phyloP scores from a whole-genome alignment of 2,797 vertebrate species.

The Tadarida brasiliensis region DNA sequence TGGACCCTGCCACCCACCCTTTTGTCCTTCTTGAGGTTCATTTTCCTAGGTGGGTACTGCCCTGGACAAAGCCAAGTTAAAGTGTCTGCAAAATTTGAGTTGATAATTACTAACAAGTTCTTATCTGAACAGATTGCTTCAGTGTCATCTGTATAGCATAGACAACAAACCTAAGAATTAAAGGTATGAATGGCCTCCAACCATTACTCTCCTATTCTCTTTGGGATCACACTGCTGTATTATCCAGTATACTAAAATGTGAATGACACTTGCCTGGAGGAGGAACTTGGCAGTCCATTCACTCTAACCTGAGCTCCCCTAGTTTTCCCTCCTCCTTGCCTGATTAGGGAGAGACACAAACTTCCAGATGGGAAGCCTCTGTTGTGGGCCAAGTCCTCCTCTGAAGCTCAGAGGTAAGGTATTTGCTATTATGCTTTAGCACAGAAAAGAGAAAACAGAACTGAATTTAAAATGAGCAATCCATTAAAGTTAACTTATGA shows the following conservation, averaged over 20 bases:
- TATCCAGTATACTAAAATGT: background rate
- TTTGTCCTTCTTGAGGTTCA: background rate
- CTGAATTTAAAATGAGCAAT: slow-evolving; percentile 36
- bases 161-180: background rate
- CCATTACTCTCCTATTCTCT: background rate
- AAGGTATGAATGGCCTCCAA: background rate
- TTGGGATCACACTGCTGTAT: background rate
- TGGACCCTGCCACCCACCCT: no score
- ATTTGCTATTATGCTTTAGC: slow-evolving; percentile 1
- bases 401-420: background rate
- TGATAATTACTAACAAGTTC: background rate
- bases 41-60: background rate
- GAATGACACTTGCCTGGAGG: background rate
- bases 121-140: background rate
- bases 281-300: no score
- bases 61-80: background rate
- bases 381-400: background rate
- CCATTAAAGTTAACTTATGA: slow-evolving; percentile 23
- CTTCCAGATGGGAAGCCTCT: background rate
- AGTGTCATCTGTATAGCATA: background rate
- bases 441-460: slow-evolving; percentile 48
- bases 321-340: background rate
- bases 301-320: background rate
- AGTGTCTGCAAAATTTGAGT: background rate
- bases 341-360: background rate